Conservation (phyloP, 2,888 invertebrate species). For the Suillia variegata region DNA sequence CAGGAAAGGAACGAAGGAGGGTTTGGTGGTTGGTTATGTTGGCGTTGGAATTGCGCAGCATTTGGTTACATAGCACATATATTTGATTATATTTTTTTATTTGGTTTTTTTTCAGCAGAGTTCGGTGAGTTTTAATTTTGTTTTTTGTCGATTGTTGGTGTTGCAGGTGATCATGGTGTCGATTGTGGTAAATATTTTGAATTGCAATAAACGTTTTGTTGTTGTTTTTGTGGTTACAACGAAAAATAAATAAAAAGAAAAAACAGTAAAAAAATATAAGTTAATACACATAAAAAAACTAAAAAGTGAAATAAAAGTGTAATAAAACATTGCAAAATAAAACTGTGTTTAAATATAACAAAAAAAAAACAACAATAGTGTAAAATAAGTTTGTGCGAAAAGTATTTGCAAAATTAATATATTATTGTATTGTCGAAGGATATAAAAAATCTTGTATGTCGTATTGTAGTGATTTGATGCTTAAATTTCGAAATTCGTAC, state of each 20-base stretch:
- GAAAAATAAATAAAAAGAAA: constrained; percentile 3
- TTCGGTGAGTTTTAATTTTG: background rate
- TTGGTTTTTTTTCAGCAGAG: background rate
- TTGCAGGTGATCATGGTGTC: constrained; percentile 28
- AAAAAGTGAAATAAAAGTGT: background rate
- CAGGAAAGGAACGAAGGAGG: background rate
- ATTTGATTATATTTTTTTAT: constrained; percentile 3
- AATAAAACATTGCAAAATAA: background rate
- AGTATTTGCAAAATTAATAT: too few species aligned
- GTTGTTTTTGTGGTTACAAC: background rate
- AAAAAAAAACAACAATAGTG: background rate
- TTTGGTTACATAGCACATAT: background rate
- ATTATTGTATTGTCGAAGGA: too few species aligned
- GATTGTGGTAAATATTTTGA: background rate
- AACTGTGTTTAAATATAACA: background rate
- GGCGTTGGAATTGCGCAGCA: background rate
- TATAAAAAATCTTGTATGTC: too few species aligned
- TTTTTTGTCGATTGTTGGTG: constrained; percentile 27
- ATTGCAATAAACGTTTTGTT: background rate
- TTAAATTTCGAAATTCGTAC: too few species aligned
- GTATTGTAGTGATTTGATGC: too few species aligned
- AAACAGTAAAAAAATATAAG: background rate
- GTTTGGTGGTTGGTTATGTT: constrained; percentile 12
- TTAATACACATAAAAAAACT: background rate
- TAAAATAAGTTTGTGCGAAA: too few species aligned